Base-by-base conservation (phyloP, 2,113 vertebrate genomes). In the Lophotis ruficrista region DNA sequence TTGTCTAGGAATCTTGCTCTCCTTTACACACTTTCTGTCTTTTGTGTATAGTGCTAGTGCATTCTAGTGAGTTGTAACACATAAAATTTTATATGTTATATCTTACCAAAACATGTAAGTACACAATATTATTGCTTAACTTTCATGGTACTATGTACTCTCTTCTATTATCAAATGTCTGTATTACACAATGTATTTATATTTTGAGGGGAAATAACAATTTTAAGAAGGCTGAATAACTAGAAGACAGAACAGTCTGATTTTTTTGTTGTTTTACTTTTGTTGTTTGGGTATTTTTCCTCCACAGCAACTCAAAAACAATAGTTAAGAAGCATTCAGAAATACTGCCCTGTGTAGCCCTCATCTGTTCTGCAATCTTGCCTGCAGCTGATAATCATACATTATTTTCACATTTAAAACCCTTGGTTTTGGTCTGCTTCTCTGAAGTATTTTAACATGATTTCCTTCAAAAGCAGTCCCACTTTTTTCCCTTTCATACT, bases 351-450 rank as follows among this genome's bases (percentile, higher is more conserved):
- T 80, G 16, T 85, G 83, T 62, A 62, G 83, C 50, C 28, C 90
- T 88, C 37, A 56, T 70, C 68, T 86, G 28, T 77, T 89, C 60
- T n/a, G 25, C 30, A 27, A 27, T 83, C 14, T 45, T 71, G 35
- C 61, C 17, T 61, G 33, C 7, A 47, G 70, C n/a, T 80, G 70
- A 65, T 77, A 90, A 76, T 69, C 53, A 69, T 82, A 60, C 7
- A 48, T 76, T 70, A 71, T 94, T 96, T 93, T 65, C 31, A 82
- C 57, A 71, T 82, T 85, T 65, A 81, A 86, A 91, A 8, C 37
- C 70, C 30, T 65, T 84, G 24, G n/a, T 62, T 96, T 93, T 92
- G 69, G 58, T 69, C 38, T 94, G 57, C 77, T 94, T 83, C 47
- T 90, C 62, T 88, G 70, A 90, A 77, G 53, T 33, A 64, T 76